Base-by-base conservation (phyloP, 2,888 invertebrate species). In the Cephonodes hylas region DNA sequence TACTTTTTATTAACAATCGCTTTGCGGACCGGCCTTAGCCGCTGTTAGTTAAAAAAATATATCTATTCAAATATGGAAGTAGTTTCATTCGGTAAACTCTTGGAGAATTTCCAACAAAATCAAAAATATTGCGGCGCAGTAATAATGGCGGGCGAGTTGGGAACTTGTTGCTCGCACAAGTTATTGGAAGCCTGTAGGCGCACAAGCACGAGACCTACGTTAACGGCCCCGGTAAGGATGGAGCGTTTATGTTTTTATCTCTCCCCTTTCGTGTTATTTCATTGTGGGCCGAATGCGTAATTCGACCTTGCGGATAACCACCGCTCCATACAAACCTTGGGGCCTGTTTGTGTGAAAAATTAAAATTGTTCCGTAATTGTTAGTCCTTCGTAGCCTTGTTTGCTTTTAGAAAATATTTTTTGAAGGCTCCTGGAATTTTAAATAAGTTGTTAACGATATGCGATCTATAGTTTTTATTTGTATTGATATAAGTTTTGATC, bases 121-220 rank as follows among this genome's bases (percentile, higher is more conserved):
- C 60, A 63, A 65, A 63, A 65, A 64, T 58, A 64, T 38, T 58
- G 57, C 58, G 22, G 27, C 44, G 34, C 13, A 1, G 18, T 48
- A 15, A 59, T 53, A 62, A 62, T 46, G 42, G 45, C 38, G 25
- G 10, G 63, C 57, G 56, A 61, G 53, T 58, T 45, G 59, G 42
- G 53, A 27, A 68, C 68, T 68, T 68, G 66, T 68, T 68, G 66
- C 64, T 46, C 57, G 53, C 38, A 59, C 57, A 57, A 68, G 62
- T 64, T 66, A 63, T 66, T 63, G 61, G 62, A 60, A 42, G 64
- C 64, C 60, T 46, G 53, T 25, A 64, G 62, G 59, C 62, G 59
- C 61, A 60, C 61, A 62, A 31, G 25, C 27, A 42, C 45, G 10
- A 42, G 45, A 48, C 25, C 18, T 25, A 38, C 42, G 27, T 48